phyloP scores from a whole-genome alignment of 2,113 vertebrate species.

The Octodon degus region DNA sequence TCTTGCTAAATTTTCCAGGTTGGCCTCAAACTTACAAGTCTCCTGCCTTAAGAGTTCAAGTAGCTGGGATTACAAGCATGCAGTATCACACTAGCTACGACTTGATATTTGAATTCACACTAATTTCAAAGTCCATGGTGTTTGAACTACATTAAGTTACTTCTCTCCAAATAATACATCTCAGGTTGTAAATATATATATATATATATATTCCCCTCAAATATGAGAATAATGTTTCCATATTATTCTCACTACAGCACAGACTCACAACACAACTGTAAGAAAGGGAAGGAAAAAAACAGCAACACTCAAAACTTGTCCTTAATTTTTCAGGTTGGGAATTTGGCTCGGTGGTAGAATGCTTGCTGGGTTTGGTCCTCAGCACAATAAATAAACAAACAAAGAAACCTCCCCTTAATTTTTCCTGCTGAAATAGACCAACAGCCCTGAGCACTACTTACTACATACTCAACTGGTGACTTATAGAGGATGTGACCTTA shows the following conservation, averaged over 20 bases:
- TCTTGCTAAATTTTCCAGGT: background rate
- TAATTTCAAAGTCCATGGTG: constrained; percentile 9
- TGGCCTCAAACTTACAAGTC: background rate
- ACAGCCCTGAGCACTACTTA: background rate
- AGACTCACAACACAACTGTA: background rate
- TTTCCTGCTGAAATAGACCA: background rate
- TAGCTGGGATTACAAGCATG: too few relatives aligned
- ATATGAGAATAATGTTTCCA: background rate
- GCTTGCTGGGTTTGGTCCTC: too few relatives aligned
- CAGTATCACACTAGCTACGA: background rate
- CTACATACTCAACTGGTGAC: background rate
- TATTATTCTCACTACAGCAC: background rate
- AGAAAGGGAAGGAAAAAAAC: background rate
- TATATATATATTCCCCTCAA: background rate
- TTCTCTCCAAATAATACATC: constrained; percentile 23
- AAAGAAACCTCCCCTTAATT: background rate
- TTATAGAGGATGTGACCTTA: background rate
- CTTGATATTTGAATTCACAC: background rate
- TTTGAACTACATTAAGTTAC: background rate
- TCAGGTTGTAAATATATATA: background rate
- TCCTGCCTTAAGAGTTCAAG: too few relatives aligned
- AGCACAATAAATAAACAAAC: too few relatives aligned
- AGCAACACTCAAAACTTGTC: background rate
- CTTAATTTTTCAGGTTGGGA: background rate
- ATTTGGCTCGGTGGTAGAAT: too few relatives aligned